Evolutionary conservation across 2,797 vertebrate genomes (phyloP).

Genomic region (Pipistrellus pipistrellus): DNA sequence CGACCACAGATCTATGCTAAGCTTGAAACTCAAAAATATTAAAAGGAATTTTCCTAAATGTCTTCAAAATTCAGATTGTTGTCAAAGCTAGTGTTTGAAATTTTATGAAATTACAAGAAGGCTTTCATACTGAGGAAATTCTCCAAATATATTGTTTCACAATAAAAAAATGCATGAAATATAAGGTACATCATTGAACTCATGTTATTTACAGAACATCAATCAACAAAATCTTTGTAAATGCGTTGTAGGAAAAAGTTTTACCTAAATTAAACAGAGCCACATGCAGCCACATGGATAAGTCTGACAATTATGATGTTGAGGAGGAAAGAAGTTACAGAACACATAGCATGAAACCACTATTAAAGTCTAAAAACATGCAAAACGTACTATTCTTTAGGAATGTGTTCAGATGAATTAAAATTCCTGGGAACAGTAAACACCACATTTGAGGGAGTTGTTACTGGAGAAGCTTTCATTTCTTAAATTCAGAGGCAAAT

Average conservation of each 20-base stretch:
- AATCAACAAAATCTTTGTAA: not conserved
- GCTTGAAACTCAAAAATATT: not conserved
- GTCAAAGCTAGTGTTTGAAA: not conserved
- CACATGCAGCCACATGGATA: not conserved
- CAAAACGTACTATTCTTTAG: slow-evolving; percentile 22
- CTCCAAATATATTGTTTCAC: not conserved
- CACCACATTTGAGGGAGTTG: not conserved
- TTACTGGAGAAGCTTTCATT: not conserved
- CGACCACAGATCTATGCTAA: not conserved
- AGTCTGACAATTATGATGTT: not conserved
- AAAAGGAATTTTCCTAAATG: not conserved
- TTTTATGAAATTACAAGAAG: slow-evolving; percentile 10
- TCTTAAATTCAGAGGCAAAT: not conserved
- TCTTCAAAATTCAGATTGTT: not conserved
- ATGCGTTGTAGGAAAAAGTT: not conserved
- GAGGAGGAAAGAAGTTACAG: not conserved
- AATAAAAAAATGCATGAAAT: not conserved
- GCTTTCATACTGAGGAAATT: not conserved
- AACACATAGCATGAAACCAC: not conserved
- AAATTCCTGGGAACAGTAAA: not conserved
- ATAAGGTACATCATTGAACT: not conserved
- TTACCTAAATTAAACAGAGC: slow-evolving; percentile 2
- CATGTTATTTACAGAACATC: not conserved
- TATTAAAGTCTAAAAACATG: not conserved
- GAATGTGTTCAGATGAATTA: not conserved